phyloP scores from a whole-genome alignment of 2,888 invertebrate species.

The Drosophila mulleri region DNA sequence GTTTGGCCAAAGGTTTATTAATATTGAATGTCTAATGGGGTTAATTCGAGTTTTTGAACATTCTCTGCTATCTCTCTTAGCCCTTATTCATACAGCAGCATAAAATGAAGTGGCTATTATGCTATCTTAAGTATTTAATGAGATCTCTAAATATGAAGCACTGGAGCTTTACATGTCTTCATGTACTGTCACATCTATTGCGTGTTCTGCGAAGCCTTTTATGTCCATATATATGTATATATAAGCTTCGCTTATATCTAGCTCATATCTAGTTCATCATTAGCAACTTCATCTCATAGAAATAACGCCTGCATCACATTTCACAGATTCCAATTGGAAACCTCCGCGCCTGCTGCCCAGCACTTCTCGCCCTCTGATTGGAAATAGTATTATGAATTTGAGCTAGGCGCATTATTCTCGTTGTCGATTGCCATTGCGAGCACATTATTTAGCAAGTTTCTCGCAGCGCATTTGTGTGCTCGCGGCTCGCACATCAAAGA shows the following conservation, averaged over 20 bases:
- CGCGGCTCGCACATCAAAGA: conserved; percentile 44
- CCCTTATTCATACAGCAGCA: background rate
- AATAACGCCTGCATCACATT: background rate
- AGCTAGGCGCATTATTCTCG: background rate
- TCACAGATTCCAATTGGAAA: background rate
- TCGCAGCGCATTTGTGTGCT: conserved; percentile 10
- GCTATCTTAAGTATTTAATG: background rate
- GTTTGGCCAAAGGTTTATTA: background rate
- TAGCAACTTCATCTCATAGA: too few species aligned
- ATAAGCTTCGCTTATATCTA: too few species aligned
- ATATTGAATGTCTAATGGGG: background rate
- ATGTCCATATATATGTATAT: too few species aligned
- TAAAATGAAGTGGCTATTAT: background rate
- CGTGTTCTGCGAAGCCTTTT: background rate
- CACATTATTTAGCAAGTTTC: conserved; percentile 32
- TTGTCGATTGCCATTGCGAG: conserved; percentile 18
- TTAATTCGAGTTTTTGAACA: background rate
- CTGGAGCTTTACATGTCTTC: background rate
- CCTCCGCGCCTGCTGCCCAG: background rate
- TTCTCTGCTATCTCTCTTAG: background rate
- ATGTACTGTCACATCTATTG: background rate
- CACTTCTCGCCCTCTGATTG: background rate
- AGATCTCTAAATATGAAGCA: background rate
- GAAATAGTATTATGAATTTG: conserved; percentile 18
- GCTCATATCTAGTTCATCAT: too few species aligned